Percentiles rank a stretch among this genome's conserved stretches.
Evolutionary conservation across 2,797 vertebrate genomes (phyloP).

Genomic region (Myotis vivesi): DNA sequence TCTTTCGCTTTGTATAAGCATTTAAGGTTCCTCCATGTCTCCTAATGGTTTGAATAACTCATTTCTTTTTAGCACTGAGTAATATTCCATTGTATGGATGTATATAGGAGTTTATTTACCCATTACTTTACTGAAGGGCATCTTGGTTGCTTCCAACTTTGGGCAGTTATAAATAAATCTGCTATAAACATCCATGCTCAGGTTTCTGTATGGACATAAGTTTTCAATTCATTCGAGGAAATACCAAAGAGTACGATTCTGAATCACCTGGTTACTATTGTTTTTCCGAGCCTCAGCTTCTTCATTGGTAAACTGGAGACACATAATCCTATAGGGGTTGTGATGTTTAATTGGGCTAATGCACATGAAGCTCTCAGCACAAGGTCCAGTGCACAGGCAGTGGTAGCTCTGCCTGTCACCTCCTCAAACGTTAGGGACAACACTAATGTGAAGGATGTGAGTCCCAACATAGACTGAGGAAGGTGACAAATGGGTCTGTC

Average conservation of each 20-base stretch:
- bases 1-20: not conserved
- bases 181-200: not conserved
- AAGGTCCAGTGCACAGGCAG: not conserved
- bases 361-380: not conserved
- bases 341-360: not conserved
- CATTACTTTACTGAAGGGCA: not conserved
- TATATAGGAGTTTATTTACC: not conserved
- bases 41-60: not conserved
- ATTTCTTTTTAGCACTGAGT: not conserved
- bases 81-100: not conserved
- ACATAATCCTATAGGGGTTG: too few species aligned
- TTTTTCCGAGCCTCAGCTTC: not conserved
- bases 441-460: not conserved
- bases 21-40: not conserved
- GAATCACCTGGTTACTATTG: not conserved
- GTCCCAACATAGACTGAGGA: not conserved
- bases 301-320: not conserved
- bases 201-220: not conserved
- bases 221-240: not conserved
- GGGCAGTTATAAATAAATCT: not conserved
- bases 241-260: not conserved
- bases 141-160: conserved; percentile 1
- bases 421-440: not conserved
- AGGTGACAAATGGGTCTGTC: not conserved
- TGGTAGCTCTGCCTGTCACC: not conserved